Base-by-base conservation (phyloP, 1,140 invertebrate genomes). In the Diploscapter pachys region DNA sequence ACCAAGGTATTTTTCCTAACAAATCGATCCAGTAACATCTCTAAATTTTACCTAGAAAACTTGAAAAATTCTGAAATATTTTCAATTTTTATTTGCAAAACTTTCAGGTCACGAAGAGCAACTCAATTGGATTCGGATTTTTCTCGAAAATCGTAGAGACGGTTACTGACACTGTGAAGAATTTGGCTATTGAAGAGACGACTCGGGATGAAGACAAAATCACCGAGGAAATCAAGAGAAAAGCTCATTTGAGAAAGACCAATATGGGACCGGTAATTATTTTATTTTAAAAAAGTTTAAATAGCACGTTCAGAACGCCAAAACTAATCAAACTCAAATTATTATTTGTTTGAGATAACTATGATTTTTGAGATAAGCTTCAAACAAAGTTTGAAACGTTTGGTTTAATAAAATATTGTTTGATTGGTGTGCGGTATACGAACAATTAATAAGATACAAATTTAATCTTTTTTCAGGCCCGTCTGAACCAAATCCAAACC, bases 111-210 rank as follows among this genome's bases (percentile, higher is more conserved):
- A 63, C 63, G 13, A 72, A 50, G 8, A 59, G 54, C 3, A 64
- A 48, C 62, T 72, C 71, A 2, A 5, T 72, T 5, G 13, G 71
- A 52, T 72, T 72, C 5, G 62, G 71, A 31, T 72, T 61, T 61
- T 63, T 72, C 61, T 54, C 5, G 4, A 72, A 72, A 13, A 64
- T 72, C 9, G 71, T 72, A 3, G 71, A 64, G 5, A 63, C 71
- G 31, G 71, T 72, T 8, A 55, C 71, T 2, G 71, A 72, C n/a
- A 72, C 71, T 54, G 71, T 72, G 3, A 72, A 72, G 51, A 72
- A 72, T 63, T 55, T 72, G 71, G 71, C 71, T 3, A 64, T 72
- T 54, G 71, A 72, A 64, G 71, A 72, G 59, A 72, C 71, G 6
- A 55, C 9, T 50, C 53, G 48, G 8, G 64, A 54, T 50, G 73